A percentile compares a stretch with the other conserved stretches of the same genome.
Conservation (phyloP, 2,113 vertebrate species). For the Nycticorax nycticorax region DNA sequence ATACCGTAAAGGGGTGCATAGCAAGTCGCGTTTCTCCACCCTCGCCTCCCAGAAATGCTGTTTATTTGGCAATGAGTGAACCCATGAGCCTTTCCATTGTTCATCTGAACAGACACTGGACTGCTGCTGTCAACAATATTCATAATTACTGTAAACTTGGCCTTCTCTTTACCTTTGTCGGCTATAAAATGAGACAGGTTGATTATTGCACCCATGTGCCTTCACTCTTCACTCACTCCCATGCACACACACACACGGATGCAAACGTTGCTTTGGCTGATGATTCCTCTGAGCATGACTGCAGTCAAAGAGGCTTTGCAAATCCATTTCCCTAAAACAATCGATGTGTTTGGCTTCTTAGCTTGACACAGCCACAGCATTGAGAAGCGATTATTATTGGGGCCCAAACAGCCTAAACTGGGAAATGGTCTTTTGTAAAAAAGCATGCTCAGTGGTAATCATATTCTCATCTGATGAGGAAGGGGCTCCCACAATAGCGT, state of each 20-base stretch:
- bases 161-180: neutral
- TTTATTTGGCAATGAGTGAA: neutral
- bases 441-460: neutral
- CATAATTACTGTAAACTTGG: neutral
- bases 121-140: neutral
- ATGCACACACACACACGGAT: neutral
- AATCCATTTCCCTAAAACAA: conserved; percentile 3
- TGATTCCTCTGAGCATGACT: neutral
- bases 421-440: neutral
- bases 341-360: neutral
- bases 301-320: neutral
- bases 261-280: neutral
- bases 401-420: neutral
- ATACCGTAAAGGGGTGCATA: neutral
- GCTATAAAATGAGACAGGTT: neutral
- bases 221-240: neutral
- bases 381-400: neutral
- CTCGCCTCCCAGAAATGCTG: neutral
- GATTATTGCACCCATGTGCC: neutral
- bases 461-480: conserved; percentile 32
- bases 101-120: neutral
- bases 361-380: neutral
- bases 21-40: neutral
- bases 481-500: conserved; percentile 66
- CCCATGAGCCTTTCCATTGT: neutral